phyloP scores from a whole-genome alignment of 1,140 invertebrate species.

The Cyphomyrmex costatus region DNA sequence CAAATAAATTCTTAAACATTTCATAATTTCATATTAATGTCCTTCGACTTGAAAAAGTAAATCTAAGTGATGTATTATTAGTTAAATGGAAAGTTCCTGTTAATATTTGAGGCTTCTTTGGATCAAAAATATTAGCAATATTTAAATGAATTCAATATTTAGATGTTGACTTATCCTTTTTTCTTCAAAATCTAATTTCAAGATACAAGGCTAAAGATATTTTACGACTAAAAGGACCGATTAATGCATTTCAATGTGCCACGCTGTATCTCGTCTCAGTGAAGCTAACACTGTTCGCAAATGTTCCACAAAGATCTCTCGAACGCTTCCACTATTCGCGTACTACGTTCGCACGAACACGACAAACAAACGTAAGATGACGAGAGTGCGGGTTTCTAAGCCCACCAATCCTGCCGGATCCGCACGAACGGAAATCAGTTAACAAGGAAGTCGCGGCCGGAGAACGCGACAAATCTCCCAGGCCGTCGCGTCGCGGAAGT shows the following conservation, averaged over 20 bases:
- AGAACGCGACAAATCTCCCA: slow-evolving; percentile 34
- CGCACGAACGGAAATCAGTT: slow-evolving; percentile 25
- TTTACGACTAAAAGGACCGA: not conserved
- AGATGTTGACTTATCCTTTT: not conserved
- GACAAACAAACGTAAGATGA: slow-evolving; percentile 3
- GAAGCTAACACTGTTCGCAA: not conserved
- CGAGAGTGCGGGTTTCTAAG: not conserved
- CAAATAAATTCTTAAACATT: no score
- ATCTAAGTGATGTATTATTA: no score
- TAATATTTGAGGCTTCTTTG: no score
- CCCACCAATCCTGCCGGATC: not conserved
- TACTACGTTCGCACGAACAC: not conserved
- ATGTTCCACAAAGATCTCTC: not conserved
- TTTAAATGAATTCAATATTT: not conserved
- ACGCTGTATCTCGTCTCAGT: not conserved
- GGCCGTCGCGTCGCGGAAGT: slow-evolving; percentile 11
- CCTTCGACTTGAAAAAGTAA: no score
- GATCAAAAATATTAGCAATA: not conserved
- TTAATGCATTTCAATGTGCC: not conserved
- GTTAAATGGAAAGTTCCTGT: no score
- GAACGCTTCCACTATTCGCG: not conserved
- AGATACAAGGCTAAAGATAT: not conserved
- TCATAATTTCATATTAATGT: no score
- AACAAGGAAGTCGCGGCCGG: slow-evolving; percentile 19
- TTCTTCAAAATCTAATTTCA: not conserved